Conservation (phyloP, 2,113 vertebrate genomes). For the Globicephala melas region DNA sequence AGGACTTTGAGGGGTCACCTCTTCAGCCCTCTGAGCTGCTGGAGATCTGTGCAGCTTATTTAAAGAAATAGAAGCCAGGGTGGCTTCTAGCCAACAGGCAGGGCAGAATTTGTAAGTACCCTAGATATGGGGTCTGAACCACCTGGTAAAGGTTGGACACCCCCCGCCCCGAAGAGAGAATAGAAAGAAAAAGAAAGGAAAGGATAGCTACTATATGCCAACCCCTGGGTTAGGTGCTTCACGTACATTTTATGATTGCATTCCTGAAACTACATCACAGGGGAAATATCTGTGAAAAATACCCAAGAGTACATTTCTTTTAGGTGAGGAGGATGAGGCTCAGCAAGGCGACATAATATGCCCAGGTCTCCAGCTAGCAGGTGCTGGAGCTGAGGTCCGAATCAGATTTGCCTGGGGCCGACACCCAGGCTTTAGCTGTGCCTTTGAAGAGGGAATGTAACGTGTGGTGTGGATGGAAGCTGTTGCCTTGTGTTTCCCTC, state of each 20-base stretch:
- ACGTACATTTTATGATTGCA: rapidly evolving
- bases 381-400: not conserved
- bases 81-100: not conserved
- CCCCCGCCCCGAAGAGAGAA: not conserved
- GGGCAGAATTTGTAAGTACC: not conserved
- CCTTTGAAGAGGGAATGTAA: not conserved
- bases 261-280: not conserved
- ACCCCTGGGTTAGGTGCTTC: not conserved
- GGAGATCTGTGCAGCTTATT: not conserved
- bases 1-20: not conserved
- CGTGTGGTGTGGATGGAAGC: not conserved
- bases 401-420: not conserved
- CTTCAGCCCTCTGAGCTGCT: not conserved
- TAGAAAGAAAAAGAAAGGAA: not conserved
- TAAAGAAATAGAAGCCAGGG: not conserved
- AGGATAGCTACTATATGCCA: not conserved
- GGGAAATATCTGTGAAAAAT: not conserved
- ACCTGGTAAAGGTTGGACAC: not conserved
- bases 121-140: not conserved
- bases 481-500: not conserved
- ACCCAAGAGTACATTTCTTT: not conserved
- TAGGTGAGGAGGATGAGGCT: not conserved
- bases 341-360: not conserved
- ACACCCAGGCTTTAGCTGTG: not conserved
- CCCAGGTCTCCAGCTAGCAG: not conserved